Evolutionary conservation across 1,140 invertebrate species (phyloP), one percentile per base, ranked within the genome.

Genomic region (Neocloeon triangulifer): DNA sequence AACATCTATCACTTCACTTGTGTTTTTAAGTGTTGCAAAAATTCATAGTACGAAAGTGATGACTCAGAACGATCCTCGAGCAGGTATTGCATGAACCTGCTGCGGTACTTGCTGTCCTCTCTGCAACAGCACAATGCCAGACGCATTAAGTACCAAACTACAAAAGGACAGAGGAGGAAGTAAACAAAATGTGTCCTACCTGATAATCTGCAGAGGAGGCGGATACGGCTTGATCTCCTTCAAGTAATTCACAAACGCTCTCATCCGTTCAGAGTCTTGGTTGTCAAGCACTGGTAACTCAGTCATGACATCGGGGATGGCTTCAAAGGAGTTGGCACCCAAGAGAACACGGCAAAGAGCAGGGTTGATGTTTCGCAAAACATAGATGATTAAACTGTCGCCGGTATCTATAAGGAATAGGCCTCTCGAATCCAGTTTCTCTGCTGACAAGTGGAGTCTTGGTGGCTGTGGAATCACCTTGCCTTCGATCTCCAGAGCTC

Each of bases 1-100:
- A n/a, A n/a, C n/a, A n/a, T n/a, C 5, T 27, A 33, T 50, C 58
- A 84, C 64, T 84, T 91, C 45, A 92, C 65, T 57, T 88, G 80
- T 43, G 69, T 70, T 55, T 89, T 85, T 36, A 98, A 59, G 58
- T 94, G 84, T 56, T 96, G 89, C 48, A 98, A 63, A 58, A 97
- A 98, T 67, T 98, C 94, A 54, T 89, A 85, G 55, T 97, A 97
- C 41, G 85, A 91, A 52, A 92, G 71, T 28, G 82, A 73, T 37
- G 75, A 77, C 54, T 97, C 91, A 39, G 79, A 73, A 46, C 88
- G 64, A 56, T 98, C 94, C 55, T 98, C 92, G 16, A 95, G 64
- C 42, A 98, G 62, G 40, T 73, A 69, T 40, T 92, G 81, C 15
- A 84, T 69, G 54, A 98, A 95, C 35, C 73, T 48, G 23, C 64